phyloP scores from a whole-genome alignment of 2,797 vertebrate genomes.

The Mormyrops attenuatus region DNA sequence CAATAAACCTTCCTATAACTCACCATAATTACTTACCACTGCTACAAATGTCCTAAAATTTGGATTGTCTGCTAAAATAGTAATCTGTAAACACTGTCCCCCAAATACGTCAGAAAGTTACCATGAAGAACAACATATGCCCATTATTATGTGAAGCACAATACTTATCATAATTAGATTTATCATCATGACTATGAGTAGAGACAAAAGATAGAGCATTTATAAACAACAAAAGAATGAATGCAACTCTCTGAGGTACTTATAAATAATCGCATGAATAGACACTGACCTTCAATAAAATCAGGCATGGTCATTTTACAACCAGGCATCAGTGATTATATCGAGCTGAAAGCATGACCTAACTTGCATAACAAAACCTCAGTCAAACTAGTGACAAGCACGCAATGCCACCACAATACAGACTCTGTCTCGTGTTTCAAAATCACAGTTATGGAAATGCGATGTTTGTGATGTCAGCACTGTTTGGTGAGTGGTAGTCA shows the following conservation, averaged over 20 bases:
- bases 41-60: background rate
- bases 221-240: background rate
- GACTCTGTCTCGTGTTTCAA: background rate
- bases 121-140: background rate
- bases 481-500: background rate
- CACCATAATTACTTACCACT: background rate
- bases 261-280: background rate
- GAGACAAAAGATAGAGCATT: background rate
- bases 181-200: background rate
- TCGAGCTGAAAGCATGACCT: background rate
- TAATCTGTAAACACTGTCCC: constrained; percentile 2
- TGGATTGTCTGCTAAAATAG: background rate
- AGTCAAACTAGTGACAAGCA: constrained; percentile 12
- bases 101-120: background rate
- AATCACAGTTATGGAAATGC: constrained; percentile 11
- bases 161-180: background rate
- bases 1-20: constrained; percentile 15
- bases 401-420: constrained; percentile 11
- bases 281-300: background rate
- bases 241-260: background rate
- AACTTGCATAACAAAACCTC: constrained; percentile 15
- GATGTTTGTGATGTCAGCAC: background rate
- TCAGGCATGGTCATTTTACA: background rate
- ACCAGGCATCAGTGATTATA: background rate
- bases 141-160: background rate